phyloP scores from a whole-genome alignment of 2,113 vertebrate species.

The Morone chrysops region DNA sequence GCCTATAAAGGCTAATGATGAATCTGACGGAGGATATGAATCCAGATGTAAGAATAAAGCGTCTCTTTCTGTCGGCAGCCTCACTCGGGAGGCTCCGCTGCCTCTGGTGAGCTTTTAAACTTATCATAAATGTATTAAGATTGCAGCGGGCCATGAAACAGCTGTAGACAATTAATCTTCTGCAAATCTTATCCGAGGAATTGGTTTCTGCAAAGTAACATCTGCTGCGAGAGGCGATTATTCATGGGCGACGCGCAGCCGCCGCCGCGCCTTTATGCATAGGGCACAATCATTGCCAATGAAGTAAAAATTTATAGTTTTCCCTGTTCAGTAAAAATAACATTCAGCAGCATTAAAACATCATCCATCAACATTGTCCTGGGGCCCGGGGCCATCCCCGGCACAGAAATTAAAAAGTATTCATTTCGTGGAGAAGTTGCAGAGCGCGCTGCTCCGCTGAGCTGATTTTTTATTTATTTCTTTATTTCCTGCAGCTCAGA shows the following conservation, averaged over 20 bases:
- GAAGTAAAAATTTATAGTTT: conserved; percentile 99
- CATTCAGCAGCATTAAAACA: conserved; percentile 99
- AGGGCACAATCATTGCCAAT: conserved; percentile 95
- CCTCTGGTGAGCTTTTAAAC: conserved; percentile 97
- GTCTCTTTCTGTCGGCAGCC: conserved; percentile 76
- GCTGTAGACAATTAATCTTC: conserved; percentile 99
- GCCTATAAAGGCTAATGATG: conserved; percentile 91
- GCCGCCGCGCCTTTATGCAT: conserved; percentile 91
- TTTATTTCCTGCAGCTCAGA: conserved; percentile 63
- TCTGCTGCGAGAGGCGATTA: conserved; percentile 96
- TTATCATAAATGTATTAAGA: conserved; percentile 99
- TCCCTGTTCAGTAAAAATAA: conserved; percentile 99
- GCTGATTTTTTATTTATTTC: too few species aligned
- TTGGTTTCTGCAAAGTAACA: conserved; percentile 96
- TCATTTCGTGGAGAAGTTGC: conserved; percentile 94
- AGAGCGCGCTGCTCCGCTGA: conserved; percentile 86
- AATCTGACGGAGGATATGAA: conserved; percentile 93
- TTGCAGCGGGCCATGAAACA: conserved; percentile 99
- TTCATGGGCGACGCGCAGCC: conserved; percentile 91
- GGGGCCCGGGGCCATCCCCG: conserved; percentile 87
- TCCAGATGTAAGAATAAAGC: conserved; percentile 98
- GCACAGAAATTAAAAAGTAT: conserved; percentile 96
- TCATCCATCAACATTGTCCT: conserved; percentile 99
- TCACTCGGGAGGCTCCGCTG: conserved; percentile 89
- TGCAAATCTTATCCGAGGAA: conserved; percentile 98